A percentile compares a stretch with the other conserved stretches of the same genome.
Conservation (phyloP, 2,113 vertebrate species). For the Xerus inauris region DNA sequence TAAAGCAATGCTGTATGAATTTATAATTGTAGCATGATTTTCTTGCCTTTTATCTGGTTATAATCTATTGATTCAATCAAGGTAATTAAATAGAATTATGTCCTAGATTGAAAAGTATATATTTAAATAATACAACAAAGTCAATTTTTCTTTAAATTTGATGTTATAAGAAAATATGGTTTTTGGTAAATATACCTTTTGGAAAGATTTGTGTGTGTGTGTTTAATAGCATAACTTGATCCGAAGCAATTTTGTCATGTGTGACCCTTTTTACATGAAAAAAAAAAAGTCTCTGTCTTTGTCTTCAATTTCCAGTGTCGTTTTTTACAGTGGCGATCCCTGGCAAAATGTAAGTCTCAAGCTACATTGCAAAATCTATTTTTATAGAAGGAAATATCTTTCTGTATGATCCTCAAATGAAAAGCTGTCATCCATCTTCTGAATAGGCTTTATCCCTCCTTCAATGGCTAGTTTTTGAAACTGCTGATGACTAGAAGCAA, state of each 20-base stretch:
- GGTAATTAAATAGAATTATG: conserved; percentile 63
- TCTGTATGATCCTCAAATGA: conserved; percentile 84
- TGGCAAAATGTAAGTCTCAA: conserved; percentile 80
- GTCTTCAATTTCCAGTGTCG: conserved; percentile 71
- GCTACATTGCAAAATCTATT: conserved; percentile 81
- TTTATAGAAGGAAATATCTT: conserved; percentile 84
- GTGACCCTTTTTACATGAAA: conserved; percentile 46
- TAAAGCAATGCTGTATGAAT: background rate
- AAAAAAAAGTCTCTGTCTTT: conserved; percentile 75
- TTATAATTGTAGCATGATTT: background rate
- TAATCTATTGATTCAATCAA: conserved; percentile 65
- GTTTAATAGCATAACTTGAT: conserved; percentile 71
- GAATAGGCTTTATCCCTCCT: conserved; percentile 85
- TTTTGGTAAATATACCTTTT: conserved; percentile 27
- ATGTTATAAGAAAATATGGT: conserved; percentile 55
- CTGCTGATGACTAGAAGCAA: conserved; percentile 84
- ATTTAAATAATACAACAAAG: conserved; percentile 22
- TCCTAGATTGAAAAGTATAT: conserved; percentile 58
- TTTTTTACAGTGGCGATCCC: conserved; percentile 74
- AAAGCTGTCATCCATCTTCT: conserved; percentile 86
- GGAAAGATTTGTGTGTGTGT: conserved; percentile 53
- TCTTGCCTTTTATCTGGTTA: background rate
- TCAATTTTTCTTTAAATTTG: conserved; percentile 41
- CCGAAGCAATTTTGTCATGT: conserved; percentile 75
- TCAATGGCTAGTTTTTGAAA: conserved; percentile 84